Percentiles rank a stretch among this genome's conserved stretches.
These are phyloP conservation scores for Psilanteris sp. DNA, from an alignment of 1,140 invertebrate genomes.

Conservation along the genomic window DNA sequence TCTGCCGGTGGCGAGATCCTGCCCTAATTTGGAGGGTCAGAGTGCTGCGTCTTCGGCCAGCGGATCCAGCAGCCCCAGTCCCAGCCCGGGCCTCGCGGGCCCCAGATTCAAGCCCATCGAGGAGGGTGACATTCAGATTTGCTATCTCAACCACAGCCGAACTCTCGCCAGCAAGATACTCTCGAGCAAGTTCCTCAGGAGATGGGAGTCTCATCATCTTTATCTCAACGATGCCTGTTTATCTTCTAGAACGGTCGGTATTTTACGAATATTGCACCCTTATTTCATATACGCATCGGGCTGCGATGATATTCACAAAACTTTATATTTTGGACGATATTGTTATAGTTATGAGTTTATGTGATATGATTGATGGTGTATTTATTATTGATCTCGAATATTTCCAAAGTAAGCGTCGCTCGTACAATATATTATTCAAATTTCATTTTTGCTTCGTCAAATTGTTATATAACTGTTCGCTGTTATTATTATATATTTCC, in stretches of 20 bases:
- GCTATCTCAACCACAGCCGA: slow-evolving; percentile 88
- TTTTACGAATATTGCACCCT: slow-evolving; percentile 33
- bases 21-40: slow-evolving; percentile 75
- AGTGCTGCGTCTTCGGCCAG: slow-evolving; percentile 72
- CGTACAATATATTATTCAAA: too few relatives aligned
- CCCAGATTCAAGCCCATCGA: slow-evolving; percentile 87
- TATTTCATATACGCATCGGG: too few relatives aligned
- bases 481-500: too few relatives aligned
- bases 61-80: slow-evolving; percentile 75
- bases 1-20: slow-evolving; percentile 79
- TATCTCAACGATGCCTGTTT: slow-evolving; percentile 86
- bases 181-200: slow-evolving; percentile 88
- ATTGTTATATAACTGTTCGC: too few relatives aligned
- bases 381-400: too few relatives aligned
- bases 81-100: slow-evolving; percentile 80
- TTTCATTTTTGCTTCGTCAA: too few relatives aligned
- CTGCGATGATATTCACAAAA: too few relatives aligned
- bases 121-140: slow-evolving; percentile 88
- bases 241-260: slow-evolving; percentile 88
- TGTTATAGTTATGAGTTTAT: too few relatives aligned
- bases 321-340: too few relatives aligned
- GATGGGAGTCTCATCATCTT: slow-evolving; percentile 90
- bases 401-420: too few relatives aligned
- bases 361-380: too few relatives aligned
- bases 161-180: slow-evolving; percentile 91